Conservation (phyloP, 2,113 vertebrate genomes). For the Calonectris borealis region DNA sequence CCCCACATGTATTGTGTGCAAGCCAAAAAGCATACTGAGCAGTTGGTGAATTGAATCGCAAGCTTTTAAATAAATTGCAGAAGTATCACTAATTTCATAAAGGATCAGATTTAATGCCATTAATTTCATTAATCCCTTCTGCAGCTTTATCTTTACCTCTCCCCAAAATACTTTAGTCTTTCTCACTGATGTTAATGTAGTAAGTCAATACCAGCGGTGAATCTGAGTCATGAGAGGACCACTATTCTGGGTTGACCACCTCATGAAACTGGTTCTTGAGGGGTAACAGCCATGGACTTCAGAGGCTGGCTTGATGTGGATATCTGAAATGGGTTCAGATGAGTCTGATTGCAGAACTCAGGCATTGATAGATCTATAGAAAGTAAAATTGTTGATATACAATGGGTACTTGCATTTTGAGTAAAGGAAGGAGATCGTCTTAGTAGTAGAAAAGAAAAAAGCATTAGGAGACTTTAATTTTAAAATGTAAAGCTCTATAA, state of each 20-base stretch:
- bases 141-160: not conserved
- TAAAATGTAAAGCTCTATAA: not conserved
- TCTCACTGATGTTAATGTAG: not conserved
- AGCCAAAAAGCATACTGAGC: not conserved
- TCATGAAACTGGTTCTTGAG: not conserved
- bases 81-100: not conserved
- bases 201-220: not conserved
- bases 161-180: not conserved
- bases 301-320: not conserved
- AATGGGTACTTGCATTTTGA: not conserved
- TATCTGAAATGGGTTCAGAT: not conserved
- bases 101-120: not conserved
- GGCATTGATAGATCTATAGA: not conserved
- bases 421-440: not conserved
- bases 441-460: not conserved
- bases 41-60: not conserved
- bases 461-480: not conserved
- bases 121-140: not conserved
- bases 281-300: not conserved
- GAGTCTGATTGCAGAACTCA: not conserved
- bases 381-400: not conserved
- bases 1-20: fast-evolving
- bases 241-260: not conserved
- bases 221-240: not conserved
- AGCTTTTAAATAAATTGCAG: not conserved